Base-by-base conservation (phyloP, 1,140 invertebrate species). In the Rhysida immarginata region DNA sequence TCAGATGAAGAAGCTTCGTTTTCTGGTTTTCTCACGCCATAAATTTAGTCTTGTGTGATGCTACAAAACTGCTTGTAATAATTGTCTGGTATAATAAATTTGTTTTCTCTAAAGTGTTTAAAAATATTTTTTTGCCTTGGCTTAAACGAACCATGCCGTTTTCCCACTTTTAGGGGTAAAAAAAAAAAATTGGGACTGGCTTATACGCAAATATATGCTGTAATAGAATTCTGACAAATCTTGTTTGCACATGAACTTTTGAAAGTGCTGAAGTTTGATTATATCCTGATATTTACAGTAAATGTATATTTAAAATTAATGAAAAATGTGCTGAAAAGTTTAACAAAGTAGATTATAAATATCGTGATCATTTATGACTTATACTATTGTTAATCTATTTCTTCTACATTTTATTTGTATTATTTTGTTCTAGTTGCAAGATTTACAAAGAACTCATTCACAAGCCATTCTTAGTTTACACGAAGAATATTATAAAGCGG, bases 401-500 rank as follows among this genome's bases (percentile, higher is more conserved):
- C 5, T 50, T 44, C 48, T 26, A 3, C 23, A 54, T 2, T 53
- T 24, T 41, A 55, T 8, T 55, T 13, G 3, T 59, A 2, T 56
- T 25, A 43, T 58, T 41, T 44, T 26, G 5, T 56, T 56, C 14
- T 62, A 70, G 69, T 58, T 70, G 26, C 64, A 71, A 55, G 72
- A 71, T 58, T 59, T 74, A 53, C 66, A 69, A 53, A 61, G 80
- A 58, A 81, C 77, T 60, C 81, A 85, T 57, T 81, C 81, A 16
- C 80, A 85, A 58, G 74, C 78, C 18, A 68, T 83, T 61, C 68
- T 85, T 16, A 73, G 76, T 0, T 72, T 84, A 18, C 78, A 76
- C 61, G 77, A 78, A 26, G 84, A 87, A 50, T 84, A 87, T 48
- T 77, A 81, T 0, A 69, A 77, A 27, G 78, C 81, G 49, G 89